These are phyloP conservation scores for Gila orcuttii DNA, from an alignment of 2,113 vertebrate species.

Conservation along the genomic window DNA sequence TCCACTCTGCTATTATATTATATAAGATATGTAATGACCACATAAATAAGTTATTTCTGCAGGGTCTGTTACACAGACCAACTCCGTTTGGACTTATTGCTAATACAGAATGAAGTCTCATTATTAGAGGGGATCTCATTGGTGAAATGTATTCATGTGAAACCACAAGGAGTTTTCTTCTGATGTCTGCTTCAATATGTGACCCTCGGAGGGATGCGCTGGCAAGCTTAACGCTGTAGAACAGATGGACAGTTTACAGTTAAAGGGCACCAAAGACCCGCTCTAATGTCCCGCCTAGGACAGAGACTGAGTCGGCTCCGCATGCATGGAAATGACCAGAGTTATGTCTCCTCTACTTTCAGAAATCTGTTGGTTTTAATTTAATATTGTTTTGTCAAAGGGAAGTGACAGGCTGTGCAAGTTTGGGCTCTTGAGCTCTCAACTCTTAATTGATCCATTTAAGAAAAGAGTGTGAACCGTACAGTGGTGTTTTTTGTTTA, in stretches of 20 bases:
- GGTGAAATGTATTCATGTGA: constrained; percentile 12
- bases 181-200: constrained; percentile 41
- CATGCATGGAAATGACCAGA: constrained; percentile 36
- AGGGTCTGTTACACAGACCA: background rate
- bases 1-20: constrained; percentile 27
- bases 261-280: constrained; percentile 53
- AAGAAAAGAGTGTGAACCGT: constrained; percentile 18
- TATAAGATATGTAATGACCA: constrained; percentile 40
- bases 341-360: constrained; percentile 7
- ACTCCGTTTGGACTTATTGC: constrained; percentile 16
- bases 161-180: constrained; percentile 32
- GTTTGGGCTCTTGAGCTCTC: constrained; percentile 21
- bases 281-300: constrained; percentile 48
- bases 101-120: constrained; percentile 21
- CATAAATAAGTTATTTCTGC: constrained; percentile 32
- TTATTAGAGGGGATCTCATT: constrained; percentile 27
- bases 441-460: constrained; percentile 33
- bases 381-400: constrained; percentile 13
- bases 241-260: constrained; percentile 61
- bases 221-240: constrained; percentile 42
- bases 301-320: constrained; percentile 31
- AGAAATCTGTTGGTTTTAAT: constrained; percentile 38
- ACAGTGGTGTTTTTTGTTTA: background rate
- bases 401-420: constrained; percentile 15
- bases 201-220: constrained; percentile 44